phyloP scores from a whole-genome alignment of 2,113 vertebrate species.

The Oxyruncus cristatus region DNA sequence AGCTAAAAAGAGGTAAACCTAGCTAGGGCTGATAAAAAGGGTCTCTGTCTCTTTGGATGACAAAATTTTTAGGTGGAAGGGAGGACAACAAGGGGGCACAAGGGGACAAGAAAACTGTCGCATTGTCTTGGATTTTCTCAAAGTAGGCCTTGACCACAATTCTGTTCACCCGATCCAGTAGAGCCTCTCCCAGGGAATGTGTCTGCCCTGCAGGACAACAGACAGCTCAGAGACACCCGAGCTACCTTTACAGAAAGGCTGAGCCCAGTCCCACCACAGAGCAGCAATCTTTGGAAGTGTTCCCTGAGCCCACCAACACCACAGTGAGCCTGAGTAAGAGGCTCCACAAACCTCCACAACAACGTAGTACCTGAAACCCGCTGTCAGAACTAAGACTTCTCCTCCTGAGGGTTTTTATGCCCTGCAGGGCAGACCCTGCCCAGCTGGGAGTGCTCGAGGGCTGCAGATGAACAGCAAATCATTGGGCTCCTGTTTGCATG shows the following conservation, averaged over 20 bases:
- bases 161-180: background rate
- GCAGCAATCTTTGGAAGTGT: rapidly evolving
- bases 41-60: too few species aligned
- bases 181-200: background rate
- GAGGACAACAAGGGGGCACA: background rate
- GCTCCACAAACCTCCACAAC: too few species aligned
- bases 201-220: background rate
- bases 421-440: background rate
- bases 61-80: background rate
- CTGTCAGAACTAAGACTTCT: rapidly evolving
- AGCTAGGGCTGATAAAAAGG: background rate
- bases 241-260: background rate
- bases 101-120: background rate
- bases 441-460: background rate
- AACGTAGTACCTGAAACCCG: background rate
- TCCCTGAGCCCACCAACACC: too few species aligned
- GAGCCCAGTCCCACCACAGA: background rate
- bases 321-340: rapidly evolving
- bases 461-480: background rate
- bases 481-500: rapidly evolving
- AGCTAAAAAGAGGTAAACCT: background rate
- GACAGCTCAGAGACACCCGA: background rate
- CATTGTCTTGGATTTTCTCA: background rate
- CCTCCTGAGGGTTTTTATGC: background rate
- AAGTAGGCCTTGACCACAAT: background rate